Evolutionary conservation across 2,888 invertebrate genomes (phyloP).

Genomic region (Drosophila quinaria): DNA sequence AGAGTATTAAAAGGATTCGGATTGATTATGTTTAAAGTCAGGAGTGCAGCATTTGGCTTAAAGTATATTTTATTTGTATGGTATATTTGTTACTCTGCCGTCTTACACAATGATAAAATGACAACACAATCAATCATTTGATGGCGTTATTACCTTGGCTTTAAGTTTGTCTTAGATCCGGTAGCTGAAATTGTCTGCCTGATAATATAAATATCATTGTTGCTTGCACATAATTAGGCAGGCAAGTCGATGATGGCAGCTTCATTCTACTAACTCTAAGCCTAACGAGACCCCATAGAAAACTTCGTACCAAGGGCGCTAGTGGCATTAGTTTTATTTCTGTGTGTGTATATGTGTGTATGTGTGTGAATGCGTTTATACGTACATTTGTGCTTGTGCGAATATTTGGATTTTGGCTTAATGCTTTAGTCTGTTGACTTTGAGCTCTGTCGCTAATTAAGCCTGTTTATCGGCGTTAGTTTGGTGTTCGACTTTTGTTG

Average conservation of each 20-base stretch:
- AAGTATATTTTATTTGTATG: neutral
- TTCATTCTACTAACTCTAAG: slow-evolving; percentile 29
- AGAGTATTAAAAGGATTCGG: too few species aligned
- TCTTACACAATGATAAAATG: neutral
- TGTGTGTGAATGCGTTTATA: slow-evolving; percentile 6
- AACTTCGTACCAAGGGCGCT: slow-evolving; percentile 48
- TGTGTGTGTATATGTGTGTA: slow-evolving; percentile 35
- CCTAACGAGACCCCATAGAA: slow-evolving; percentile 64
- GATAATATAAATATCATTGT: slow-evolving; percentile 80
- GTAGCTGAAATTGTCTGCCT: slow-evolving; percentile 50
- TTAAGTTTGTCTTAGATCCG: slow-evolving; percentile 38
- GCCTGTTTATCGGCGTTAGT: slow-evolving; percentile 78
- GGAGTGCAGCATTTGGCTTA: neutral
- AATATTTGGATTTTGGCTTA: slow-evolving; percentile 59
- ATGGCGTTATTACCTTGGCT: slow-evolving; percentile 26
- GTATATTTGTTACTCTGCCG: neutral
- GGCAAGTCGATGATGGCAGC: slow-evolving; percentile 38
- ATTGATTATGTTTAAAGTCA: neutral
- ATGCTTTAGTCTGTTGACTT: slow-evolving; percentile 75
- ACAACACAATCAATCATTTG: neutral
- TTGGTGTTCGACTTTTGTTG: slow-evolving; percentile 64
- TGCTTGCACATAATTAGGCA: slow-evolving; percentile 82
- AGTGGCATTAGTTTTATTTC: slow-evolving; percentile 60
- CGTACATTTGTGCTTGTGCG: slow-evolving; percentile 9
- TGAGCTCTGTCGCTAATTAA: slow-evolving; percentile 80